Base-by-base conservation (phyloP, 2,113 vertebrate species). In the Uropsilus gracilis region DNA sequence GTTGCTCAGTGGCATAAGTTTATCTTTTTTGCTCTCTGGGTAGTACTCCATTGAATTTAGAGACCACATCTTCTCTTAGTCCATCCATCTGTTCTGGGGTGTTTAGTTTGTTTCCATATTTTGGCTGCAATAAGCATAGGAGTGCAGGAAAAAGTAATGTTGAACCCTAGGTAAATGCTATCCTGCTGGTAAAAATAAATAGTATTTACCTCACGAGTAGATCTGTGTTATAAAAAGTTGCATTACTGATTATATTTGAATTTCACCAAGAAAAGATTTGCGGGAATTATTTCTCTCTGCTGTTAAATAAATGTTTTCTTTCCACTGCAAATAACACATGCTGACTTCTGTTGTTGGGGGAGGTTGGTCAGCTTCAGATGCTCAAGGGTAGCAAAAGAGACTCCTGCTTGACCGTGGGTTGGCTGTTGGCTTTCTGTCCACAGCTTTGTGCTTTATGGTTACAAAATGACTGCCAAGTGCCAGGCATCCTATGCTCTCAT, bases 251-350 rank as follows among this genome's bases (percentile, higher is more conserved):
- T 83, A n/a, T 80, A 55, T 75, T 94, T 87, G 76, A 86, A 71
- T 92, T 87, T 87, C 78, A 92, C 78, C 89, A 69, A 50, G 69
- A 61, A 63, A 72, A 69, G 28, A 46, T 66, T 46, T 57, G 64
- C 83, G 42, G 55, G 50, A 55, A 66, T 73, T 28, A 44, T 64
- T 92, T 96, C 92, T 77, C 8, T 90, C 34, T 72, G n/a, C n/a
- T 80, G 8, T 55, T 75, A 68, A 78, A 57, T 86, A 57, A 77
- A 61, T 61, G 50, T 24, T 87, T 83, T 20, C 2, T 42, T 32
- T 86, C 86, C 24, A 11, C 6, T 32, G 48, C 16, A 55, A 85
- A 66, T 17, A 30, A 42, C 13, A 24, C 44, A 59, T 57, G 30
- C 63, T 89, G 37, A 63, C 46, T 50, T 39, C 8, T 50, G 28